Evolutionary conservation across 2,888 invertebrate genomes (phyloP), one percentile per base, ranked within the genome.

Genomic region (Plebejus anna): DNA sequence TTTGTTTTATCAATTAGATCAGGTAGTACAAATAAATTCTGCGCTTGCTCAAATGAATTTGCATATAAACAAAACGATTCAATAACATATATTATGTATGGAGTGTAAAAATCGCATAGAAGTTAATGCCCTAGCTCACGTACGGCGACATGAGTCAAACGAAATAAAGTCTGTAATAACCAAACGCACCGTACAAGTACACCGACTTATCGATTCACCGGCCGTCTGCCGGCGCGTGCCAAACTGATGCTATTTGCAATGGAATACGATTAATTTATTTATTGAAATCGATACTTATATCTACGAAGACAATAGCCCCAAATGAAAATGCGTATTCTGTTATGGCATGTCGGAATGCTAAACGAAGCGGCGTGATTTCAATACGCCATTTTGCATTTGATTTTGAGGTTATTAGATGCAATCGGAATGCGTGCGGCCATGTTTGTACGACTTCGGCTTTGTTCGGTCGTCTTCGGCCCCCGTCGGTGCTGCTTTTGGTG

Each of bases 231-330:
- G 90, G 85, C 93, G 91, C 93, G 92, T 93, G 93, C 92, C 93
- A 93, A 93, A 90, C 87, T 87, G 82, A 88, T 89, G 87, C 93
- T 93, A 91, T 93, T 89, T 85, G 86, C 84, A 90, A 87, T 85
- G 85, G 87, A 87, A 91, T 90, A 89, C 91, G 87, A 90, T 92
- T 94, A 93, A 93, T 94, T 92, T 93, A 94, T 93, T 92, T 93
- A 94, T 93, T 93, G 90, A 93, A 94, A 94, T 94, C 92, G 91
- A 90, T 92, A 93, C 93, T 93, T 91, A 93, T 93, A 93, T 92
- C 93, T 90, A 87, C 87, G 86, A 89, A 91, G 87, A 94, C 94
- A 94, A 94, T 92, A 89, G 92, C 88, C 88, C 89, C 89, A 92
- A 92, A 91, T 94, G 92, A 92, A 92, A 92, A 91, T 92, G 90